Percentiles rank a stretch among this genome's conserved stretches.
phyloP scores from a whole-genome alignment of 2,888 invertebrate species.

The Philereme transversata region DNA sequence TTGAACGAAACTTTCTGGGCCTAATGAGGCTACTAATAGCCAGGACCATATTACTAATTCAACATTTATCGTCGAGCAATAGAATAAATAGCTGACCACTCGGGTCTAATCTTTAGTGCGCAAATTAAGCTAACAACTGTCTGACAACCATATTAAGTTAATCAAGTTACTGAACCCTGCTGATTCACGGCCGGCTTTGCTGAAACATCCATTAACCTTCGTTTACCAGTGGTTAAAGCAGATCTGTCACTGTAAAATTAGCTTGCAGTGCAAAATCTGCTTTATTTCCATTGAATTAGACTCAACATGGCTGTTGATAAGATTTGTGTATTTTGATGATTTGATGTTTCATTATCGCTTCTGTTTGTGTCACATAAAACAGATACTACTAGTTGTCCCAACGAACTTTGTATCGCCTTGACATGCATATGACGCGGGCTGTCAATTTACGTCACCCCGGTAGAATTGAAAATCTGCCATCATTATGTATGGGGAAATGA shows the following conservation, averaged over 20 bases:
- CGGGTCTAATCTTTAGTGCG: conserved; percentile 35
- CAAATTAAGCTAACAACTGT: conserved; percentile 40
- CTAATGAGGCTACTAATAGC: conserved; percentile 21
- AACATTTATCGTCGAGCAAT: conserved; percentile 28
- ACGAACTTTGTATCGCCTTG: too few relatives aligned
- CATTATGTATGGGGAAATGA: too few relatives aligned
- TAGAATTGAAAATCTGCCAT: too few relatives aligned
- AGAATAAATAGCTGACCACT: conserved; percentile 34
- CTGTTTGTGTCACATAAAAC: too few relatives aligned
- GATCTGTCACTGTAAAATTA: conserved; percentile 6
- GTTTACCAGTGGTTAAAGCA: conserved; percentile 24
- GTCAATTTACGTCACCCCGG: too few relatives aligned
- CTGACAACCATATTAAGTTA: conserved; percentile 42
- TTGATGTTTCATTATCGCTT: too few relatives aligned
- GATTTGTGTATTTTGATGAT: neutral
- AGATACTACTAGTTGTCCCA: too few relatives aligned
- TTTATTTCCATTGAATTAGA: neutral
- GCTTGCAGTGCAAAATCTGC: conserved; percentile 6
- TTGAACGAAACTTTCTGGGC: conserved; percentile 14
- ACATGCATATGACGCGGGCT: too few relatives aligned
- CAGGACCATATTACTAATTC: conserved; percentile 16
- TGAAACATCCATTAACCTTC: conserved; percentile 42
- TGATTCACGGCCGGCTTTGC: conserved; percentile 39
- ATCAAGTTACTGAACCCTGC: conserved; percentile 39
- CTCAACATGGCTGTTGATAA: neutral